A percentile compares a stretch with the other conserved stretches of the same genome.
These are phyloP conservation scores for Mionectes olivaceus DNA, from an alignment of 2,797 vertebrate species.

Conservation along the genomic window DNA sequence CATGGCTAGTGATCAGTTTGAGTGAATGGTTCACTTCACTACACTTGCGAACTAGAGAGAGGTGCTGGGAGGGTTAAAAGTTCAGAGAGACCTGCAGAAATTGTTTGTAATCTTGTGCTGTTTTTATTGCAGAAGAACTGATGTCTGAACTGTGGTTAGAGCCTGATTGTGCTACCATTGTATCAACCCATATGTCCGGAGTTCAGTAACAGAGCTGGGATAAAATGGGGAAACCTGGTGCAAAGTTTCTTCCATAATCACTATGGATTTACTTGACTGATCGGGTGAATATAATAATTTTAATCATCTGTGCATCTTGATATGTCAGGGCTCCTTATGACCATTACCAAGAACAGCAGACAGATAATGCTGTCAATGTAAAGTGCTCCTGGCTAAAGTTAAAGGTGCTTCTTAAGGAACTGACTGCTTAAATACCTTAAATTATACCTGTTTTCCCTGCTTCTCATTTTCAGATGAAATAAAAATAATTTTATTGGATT, in stretches of 20 bases:
- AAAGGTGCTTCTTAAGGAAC: not conserved
- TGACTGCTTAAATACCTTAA: not conserved
- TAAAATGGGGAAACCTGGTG: not conserved
- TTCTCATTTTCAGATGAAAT: not conserved
- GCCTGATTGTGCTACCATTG: not conserved
- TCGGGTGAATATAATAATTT: not conserved
- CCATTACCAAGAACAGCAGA: not conserved
- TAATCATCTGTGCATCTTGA: not conserved
- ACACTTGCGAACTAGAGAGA: not conserved
- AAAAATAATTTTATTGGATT: not conserved
- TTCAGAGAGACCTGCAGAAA: not conserved
- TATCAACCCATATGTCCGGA: not conserved
- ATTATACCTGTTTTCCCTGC: not conserved
- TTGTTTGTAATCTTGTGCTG: not conserved
- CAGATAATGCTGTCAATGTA: not conserved
- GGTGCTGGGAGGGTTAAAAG: not conserved
- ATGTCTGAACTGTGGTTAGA: not conserved
- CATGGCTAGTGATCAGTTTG: not conserved
- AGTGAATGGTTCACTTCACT: not conserved
- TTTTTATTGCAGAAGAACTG: not conserved
- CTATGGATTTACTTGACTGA: not conserved
- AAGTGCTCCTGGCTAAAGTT: not conserved
- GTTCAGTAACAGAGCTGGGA: not conserved
- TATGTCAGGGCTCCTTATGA: not conserved
- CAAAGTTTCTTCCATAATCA: not conserved